Evolutionary conservation across 2,113 vertebrate genomes (phyloP).

Genomic region (Entelurus aequoreus): DNA sequence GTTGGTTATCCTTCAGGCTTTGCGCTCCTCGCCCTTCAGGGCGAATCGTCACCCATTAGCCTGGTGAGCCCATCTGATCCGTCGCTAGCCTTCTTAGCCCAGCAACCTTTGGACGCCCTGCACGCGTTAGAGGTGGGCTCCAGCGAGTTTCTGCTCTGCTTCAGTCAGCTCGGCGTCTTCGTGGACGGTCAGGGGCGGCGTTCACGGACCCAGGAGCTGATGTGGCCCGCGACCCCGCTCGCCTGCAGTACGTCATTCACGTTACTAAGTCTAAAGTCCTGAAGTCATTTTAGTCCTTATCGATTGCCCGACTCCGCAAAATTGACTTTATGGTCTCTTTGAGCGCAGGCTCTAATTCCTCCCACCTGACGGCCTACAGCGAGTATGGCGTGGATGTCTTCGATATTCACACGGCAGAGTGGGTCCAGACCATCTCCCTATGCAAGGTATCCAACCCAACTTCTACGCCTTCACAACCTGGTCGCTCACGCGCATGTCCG

Average conservation of each 20-base stretch:
- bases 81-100: slow-evolving; percentile 88
- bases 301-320: background rate
- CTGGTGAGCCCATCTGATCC: slow-evolving; percentile 89
- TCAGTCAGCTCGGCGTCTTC: slow-evolving; percentile 92
- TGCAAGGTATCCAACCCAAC: slow-evolving; percentile 72
- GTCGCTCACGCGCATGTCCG: background rate
- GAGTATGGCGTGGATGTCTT: slow-evolving; percentile 96
- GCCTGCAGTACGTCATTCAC: slow-evolving; percentile 87
- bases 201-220: slow-evolving; percentile 88
- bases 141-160: slow-evolving; percentile 91
- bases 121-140: slow-evolving; percentile 85
- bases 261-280: too few relatives aligned
- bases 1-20: slow-evolving; percentile 94
- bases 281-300: too few relatives aligned
- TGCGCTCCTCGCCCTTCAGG: slow-evolving; percentile 88
- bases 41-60: slow-evolving; percentile 86
- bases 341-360: slow-evolving; percentile 80
- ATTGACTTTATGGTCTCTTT: background rate
- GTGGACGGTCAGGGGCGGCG: slow-evolving; percentile 91
- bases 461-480: background rate
- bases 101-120: slow-evolving; percentile 88
- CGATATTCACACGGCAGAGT: slow-evolving; percentile 85
- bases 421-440: slow-evolving; percentile 94
- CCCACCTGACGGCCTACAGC: slow-evolving; percentile 89
- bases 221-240: slow-evolving; percentile 92